Base-by-base conservation (phyloP, 2,113 vertebrate species). In the Silurus meridionalis region DNA sequence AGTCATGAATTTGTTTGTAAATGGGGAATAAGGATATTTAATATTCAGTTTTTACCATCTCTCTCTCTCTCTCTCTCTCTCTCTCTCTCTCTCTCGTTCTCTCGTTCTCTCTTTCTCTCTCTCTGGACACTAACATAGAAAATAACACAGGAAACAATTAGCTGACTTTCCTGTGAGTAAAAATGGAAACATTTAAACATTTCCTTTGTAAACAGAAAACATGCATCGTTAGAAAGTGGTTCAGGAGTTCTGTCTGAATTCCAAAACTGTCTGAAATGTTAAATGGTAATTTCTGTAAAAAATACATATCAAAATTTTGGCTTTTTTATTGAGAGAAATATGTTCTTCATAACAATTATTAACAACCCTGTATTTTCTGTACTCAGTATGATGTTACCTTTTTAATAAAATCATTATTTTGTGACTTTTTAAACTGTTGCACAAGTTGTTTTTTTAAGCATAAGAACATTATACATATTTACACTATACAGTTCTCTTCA, bases 141-240 rank as follows among this genome's bases (percentile, higher is more conserved):
- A 48, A 19, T 79, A 77, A 50, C 55, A 63, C 72, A 86, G 75
- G 84, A 88, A 88, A 79, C 67, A 57, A 86, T 86, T 74, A 6
- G 53, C 13, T 64, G 80, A 60, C 28, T 86, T 79, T 71, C 50
- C 21, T 52, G 77, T 19, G 9, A 72, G 61, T 6, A 66, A 6
- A 37, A 46, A 9, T 69, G 57, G 15, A 83, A 58, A 72, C 63
- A 83, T 69, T 57, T 83, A 14, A 80, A 61, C 13, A 21, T 83
- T 79, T 83, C 80, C 80, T 71, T 19, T 85, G 78, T 61, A 52
- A 85, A 57, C 25, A 15, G 60, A 67, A 85, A 85, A 80, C 75
- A 46, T 2, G 9, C 53, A 57, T 28, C 13, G 28, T 15, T 28
- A 28, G 50, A 77, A 55, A 77, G 3, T 9, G 17, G 0, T 21